Percentiles rank a stretch among this genome's conserved stretches.
phyloP scores from a whole-genome alignment of 2,888 invertebrate genomes.

The Drosophila mimetica region DNA sequence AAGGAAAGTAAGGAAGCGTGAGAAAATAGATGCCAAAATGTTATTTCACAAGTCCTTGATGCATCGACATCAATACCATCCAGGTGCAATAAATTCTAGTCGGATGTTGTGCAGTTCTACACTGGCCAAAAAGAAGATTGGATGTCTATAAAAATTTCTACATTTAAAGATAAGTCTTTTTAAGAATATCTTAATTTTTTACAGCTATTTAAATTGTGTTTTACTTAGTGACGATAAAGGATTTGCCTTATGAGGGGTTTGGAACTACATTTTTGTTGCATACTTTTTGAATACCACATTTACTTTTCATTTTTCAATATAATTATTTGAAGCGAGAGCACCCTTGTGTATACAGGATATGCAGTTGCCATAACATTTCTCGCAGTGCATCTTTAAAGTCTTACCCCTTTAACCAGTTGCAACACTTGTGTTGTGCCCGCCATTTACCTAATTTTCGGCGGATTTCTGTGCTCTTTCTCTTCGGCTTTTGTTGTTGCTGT shows the following conservation, averaged over 20 bases:
- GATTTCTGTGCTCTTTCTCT: constrained; percentile 20
- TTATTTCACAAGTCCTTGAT: constrained; percentile 8
- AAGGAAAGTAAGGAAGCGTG: constrained; percentile 26
- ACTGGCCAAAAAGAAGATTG: not conserved
- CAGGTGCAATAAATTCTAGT: constrained; percentile 12
- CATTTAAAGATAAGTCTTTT: too few relatives aligned
- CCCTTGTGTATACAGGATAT: too few relatives aligned
- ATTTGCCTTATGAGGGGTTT: too few relatives aligned
- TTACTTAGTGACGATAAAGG: too few relatives aligned
- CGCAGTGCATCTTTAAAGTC: constrained; percentile 29
- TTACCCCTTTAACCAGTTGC: constrained; percentile 33
- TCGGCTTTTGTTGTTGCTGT: constrained; percentile 15
- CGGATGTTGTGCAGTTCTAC: not conserved
- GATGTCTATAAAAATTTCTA: not conserved
- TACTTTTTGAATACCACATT: too few relatives aligned
- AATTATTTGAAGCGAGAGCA: too few relatives aligned
- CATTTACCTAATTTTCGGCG: constrained; percentile 47
- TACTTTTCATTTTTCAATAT: too few relatives aligned
- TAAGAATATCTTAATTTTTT: too few relatives aligned
- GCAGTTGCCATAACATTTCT: not conserved
- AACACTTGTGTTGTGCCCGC: constrained; percentile 27
- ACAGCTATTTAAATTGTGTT: too few relatives aligned
- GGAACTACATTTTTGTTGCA: too few relatives aligned
- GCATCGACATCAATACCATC: constrained; percentile 1
- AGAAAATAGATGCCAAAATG: constrained; percentile 3